Base-by-base conservation (phyloP, 2,113 vertebrate species). In the Anseranas semipalmata region DNA sequence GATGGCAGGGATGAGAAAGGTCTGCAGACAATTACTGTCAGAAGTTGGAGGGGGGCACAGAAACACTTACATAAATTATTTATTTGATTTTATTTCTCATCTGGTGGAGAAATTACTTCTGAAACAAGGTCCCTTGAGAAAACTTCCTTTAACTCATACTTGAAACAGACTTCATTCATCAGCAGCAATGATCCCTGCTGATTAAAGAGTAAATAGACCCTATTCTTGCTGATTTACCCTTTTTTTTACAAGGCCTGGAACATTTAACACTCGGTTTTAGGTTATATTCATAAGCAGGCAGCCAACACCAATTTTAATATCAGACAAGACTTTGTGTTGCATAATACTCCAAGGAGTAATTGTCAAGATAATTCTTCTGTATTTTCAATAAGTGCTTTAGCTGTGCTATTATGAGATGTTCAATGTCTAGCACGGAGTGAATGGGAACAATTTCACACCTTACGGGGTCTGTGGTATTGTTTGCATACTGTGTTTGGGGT, bases 151-250 rank as follows among this genome's bases (percentile, higher is more conserved):
- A 60, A 67, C 53, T 66, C 85, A 48, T 76, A 45, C 16, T 66
- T 93, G 67, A 59, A 93, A 53, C 19, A 45, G 67, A 21, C 63
- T 90, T 87, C 43, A 77, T 66, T 95, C 32, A 4, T 16, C 74
- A 86, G 37, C 76, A 90, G 67, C 63, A 80, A 48, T 30, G 55
- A 86, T 80, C 48, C 46, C 37, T 70, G 83, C 37, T 93, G 83
- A 95, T 86, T 92, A 80, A 92, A 66, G 5, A 93, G 63, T 6
- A 85, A 84, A 33, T 37, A 58, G 59, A 66, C 37, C 9, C 90
- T 70, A 74, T 73, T 88, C 76, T 90, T 93, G 55, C 59, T 90
- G 52, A 90, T 95, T 63, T 92, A 80, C n/a, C 18, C 27, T 30
- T 68, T 72, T 81, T 83, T 82, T 83, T 66, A 86, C 50, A 90